Base-by-base conservation (phyloP, 2,113 vertebrate genomes). In the Takifugu flavidus region DNA sequence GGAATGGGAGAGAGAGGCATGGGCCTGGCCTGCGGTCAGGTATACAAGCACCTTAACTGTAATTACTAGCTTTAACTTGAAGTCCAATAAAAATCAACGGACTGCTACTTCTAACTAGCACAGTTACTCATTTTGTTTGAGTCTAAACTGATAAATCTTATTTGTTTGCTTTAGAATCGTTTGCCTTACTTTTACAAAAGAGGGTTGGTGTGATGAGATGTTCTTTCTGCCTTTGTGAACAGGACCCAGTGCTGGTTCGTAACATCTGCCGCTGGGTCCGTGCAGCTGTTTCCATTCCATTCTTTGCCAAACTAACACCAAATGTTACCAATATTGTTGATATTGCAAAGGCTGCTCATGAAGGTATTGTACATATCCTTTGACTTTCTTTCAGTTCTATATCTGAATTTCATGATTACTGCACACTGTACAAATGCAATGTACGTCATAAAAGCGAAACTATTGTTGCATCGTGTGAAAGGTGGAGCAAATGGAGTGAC, bases 251-350 rank as follows among this genome's bases (percentile, higher is more conserved):
- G 73, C 84, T 95, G 84, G 94, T 95, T 59, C 91, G 91, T 58
- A 95, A 96, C 92, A 96, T 96, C 91, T 98, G 97, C 78, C 93
- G 92, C 58, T 98, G 96, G 96, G 93, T 99, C 67, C 93, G 94
- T 63, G 93, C 92, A 85, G 92, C 96, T 85, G 85, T 91, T 86
- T 89, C 39, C 73, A 86, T 98, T 81, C 95, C 96, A 0, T 98
- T 99, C 89, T 98, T 98, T 87, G 96, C 96, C 91, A 99, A 98
- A 77, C 88, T 98, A 91, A 98, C 96, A 82, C 95, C 96, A 80
- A 96, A 97, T 73, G 95, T 99, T 72, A 95, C 94, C 56, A 91
- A 94, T 79, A 91, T 96, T 56, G 93, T 95, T 62, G 94, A 92
- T 87, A 97, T 96, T 25, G 95, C 95, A 42, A 86, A 71, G 86